phyloP scores from a whole-genome alignment of 2,797 vertebrate genomes.

The Orestias chungarensis region DNA sequence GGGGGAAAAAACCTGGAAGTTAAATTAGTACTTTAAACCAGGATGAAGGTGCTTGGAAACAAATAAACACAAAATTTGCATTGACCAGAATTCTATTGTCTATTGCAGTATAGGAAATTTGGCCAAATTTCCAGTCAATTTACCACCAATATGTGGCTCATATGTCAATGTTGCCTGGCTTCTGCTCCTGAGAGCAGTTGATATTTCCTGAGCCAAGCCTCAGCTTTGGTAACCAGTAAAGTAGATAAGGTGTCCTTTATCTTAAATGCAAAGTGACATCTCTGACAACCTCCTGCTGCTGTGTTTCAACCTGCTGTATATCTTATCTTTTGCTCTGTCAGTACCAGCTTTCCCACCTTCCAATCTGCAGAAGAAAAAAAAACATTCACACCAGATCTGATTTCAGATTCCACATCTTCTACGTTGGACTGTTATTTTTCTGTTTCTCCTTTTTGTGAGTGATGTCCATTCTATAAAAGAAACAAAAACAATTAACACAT shows the following conservation, averaged over 20 bases:
- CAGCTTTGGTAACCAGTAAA: neutral
- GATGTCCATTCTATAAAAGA: conserved; percentile 11
- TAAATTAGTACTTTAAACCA: neutral
- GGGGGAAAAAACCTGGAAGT: neutral
- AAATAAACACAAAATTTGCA: too few species aligned
- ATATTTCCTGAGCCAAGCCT: neutral
- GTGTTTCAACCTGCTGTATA: conserved; percentile 38
- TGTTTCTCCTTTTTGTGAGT: conserved; percentile 1
- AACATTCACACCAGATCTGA: conserved; percentile 42
- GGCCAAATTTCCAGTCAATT: neutral
- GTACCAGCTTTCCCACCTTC: conserved; percentile 15
- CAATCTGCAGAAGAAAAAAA: conserved; percentile 5
- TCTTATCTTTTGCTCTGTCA: conserved; percentile 44
- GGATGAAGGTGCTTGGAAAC: neutral
- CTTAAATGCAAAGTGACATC: conserved; percentile 6
- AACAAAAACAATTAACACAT: conserved; percentile 41
- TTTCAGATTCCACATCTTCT: conserved; percentile 35
- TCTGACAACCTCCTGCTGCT: conserved; percentile 11
- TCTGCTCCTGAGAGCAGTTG: neutral
- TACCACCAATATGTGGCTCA: neutral
- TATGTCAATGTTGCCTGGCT: neutral
- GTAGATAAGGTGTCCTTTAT: neutral
- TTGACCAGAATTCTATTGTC: neutral
- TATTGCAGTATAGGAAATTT: too few species aligned
- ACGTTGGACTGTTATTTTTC: neutral